Base-by-base conservation (phyloP, 2,113 vertebrate species). In the Epinephelus fuscoguttatus region DNA sequence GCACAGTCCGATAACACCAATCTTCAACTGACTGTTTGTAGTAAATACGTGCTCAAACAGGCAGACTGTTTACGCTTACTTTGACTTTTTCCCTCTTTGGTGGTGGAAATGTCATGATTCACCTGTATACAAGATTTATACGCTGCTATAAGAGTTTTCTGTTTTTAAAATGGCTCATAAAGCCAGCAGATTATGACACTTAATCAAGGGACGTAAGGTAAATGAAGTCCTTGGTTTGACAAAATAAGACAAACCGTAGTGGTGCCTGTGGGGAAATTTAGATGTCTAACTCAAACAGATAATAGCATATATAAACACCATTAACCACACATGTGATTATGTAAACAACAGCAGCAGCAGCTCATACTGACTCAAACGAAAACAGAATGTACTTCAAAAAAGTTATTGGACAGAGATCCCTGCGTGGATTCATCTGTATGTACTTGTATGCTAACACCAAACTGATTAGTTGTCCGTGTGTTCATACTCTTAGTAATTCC, bases 1-100 rank as follows among this genome's bases (percentile, higher is more conserved):
- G 70, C 75, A 25, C 30, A 4, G 55, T 69, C 77, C 10, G 75
- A 89, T 72, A 82, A 85, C 90, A 82, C 84, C 74, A 70, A 81
- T 82, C 84, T 88, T 76, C 69, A 72, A 33, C 18, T n/a, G 56
- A 45, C 56, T 84, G 80, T 70, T 74, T 79, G 63, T 33, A 84
- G 75, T 88, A 79, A 92, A 86, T 61, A 84, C 77, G 33, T 40
- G 67, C 40, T 69, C 37, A n/a, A 37, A 66, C 73, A 2, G n/a
- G 42, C 10, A 10, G 25, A 52, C 74, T 53, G 17, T 64, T 49
- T 69, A 71, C 7, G 21, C 56, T 49, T 27, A 27, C 27, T 27
- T 25, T 59, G 21, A 25, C 45, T 33, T 74, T 52, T 37, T 3
- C 11, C 15, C 1, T 10, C 9, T 69, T 68, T 47, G 27, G 2